phyloP scores from a whole-genome alignment of 2,888 invertebrate species.

The Pandemis heparana region DNA sequence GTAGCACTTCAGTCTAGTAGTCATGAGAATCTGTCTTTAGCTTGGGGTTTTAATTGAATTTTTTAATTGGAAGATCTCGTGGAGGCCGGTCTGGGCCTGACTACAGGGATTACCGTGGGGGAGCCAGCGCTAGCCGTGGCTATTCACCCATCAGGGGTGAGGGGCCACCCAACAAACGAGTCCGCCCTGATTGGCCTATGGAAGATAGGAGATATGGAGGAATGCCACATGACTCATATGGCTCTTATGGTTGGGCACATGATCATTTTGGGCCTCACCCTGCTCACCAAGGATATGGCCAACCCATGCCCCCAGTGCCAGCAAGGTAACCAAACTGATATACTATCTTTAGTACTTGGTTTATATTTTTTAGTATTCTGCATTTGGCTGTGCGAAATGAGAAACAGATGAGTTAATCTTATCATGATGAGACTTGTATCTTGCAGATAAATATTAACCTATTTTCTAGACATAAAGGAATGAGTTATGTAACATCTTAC shows the following conservation, averaged over 20 bases:
- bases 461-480: neutral
- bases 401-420: neutral
- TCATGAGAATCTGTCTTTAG: neutral
- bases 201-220: constrained; percentile 82
- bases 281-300: constrained; percentile 87
- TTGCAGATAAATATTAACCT: neutral
- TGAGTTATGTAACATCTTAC: neutral
- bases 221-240: constrained; percentile 82
- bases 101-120: constrained; percentile 91
- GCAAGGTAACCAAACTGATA: constrained; percentile 64
- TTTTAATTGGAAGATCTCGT: constrained; percentile 65
- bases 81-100: constrained; percentile 91
- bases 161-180: constrained; percentile 91
- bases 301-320: constrained; percentile 83
- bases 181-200: constrained; percentile 90
- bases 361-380: neutral
- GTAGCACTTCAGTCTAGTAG: too few species aligned
- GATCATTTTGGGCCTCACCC: constrained; percentile 85
- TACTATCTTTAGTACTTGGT: neutral
- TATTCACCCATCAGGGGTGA: constrained; percentile 92
- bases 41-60: constrained; percentile 14
- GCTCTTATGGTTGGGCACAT: constrained; percentile 84
- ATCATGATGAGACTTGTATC: neutral
- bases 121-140: constrained; percentile 88
- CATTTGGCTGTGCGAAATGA: neutral